Percentiles rank a stretch among this genome's conserved stretches.
phyloP scores from a whole-genome alignment of 2,888 invertebrate species.

The Lumbricus terrestris region DNA sequence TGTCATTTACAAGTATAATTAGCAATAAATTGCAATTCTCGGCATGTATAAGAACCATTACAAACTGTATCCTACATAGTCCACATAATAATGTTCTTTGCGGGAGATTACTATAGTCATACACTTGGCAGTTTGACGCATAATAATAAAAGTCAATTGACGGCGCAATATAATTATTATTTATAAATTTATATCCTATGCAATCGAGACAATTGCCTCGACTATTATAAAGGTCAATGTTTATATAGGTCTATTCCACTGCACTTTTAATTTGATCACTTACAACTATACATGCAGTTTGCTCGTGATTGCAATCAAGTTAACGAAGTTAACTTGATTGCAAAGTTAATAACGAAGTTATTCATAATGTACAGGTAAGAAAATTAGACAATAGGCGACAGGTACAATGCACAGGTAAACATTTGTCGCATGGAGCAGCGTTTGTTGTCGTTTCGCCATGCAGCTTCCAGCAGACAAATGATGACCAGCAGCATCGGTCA shows the following conservation, averaged over 20 bases:
- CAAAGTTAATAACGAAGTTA: too few relatives aligned
- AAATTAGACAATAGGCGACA: not conserved
- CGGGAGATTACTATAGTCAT: too few relatives aligned
- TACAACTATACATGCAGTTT: not conserved
- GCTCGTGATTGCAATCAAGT: not conserved
- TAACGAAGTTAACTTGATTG: not conserved
- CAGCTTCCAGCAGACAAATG: not conserved
- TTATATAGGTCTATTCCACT: not conserved
- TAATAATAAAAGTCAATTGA: not conserved
- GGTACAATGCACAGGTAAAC: not conserved
- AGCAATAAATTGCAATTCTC: not conserved
- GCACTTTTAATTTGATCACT: not conserved
- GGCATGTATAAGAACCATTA: not conserved
- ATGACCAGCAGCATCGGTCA: not conserved
- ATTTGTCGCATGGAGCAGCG: not conserved
- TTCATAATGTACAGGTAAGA: not conserved
- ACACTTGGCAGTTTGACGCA: not conserved
- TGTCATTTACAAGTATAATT: too few relatives aligned
- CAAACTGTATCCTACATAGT: not conserved
- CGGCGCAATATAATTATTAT: not conserved
- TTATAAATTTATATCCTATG: too few relatives aligned
- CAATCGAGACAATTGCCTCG: not conserved
- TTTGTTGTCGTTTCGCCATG: not conserved
- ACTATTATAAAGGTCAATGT: not conserved
- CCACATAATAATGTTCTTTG: too few relatives aligned